Conservation (phyloP, 53 echinoderm and acorn worm species). For the Crossaster papposus region DNA sequence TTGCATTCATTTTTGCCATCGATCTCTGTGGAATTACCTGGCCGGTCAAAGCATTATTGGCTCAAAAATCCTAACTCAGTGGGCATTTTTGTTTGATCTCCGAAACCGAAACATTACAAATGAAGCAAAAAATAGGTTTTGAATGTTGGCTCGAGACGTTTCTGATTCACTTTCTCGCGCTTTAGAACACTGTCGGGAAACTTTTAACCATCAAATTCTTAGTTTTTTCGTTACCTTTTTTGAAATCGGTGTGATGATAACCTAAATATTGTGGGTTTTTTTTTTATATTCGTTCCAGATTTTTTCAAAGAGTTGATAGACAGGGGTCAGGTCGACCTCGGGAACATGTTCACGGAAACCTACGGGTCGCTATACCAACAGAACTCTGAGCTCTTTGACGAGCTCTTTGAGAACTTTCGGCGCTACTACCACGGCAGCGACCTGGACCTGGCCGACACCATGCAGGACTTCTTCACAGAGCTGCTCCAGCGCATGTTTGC, state of each 20-base stretch:
- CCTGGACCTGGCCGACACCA: constrained; percentile 68
- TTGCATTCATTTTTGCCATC: too few species aligned
- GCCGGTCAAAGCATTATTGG: too few species aligned
- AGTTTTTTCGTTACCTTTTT: not conserved
- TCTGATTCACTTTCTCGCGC: not conserved
- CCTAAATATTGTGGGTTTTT: not conserved
- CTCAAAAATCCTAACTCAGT: too few species aligned
- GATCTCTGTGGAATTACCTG: too few species aligned
- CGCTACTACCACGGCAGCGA: constrained; percentile 86
- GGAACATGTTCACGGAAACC: constrained; percentile 78
- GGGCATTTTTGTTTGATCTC: too few species aligned
- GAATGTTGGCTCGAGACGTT: too few species aligned
- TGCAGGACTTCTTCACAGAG: constrained; percentile 87
- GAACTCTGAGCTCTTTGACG: constrained; percentile 79
- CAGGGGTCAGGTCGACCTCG: constrained; percentile 71
- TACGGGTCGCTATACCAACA: constrained; percentile 86
- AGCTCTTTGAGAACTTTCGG: constrained; percentile 70
- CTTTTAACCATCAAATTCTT: not conserved
- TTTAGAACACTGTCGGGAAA: not conserved
- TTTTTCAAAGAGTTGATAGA: constrained; percentile 88
- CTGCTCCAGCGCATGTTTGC: constrained; percentile 89
- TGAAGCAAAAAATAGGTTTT: too few species aligned
- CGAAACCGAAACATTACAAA: too few species aligned
- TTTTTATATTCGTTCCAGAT: constrained; percentile 56
- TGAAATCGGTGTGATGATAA: not conserved